Conservation (phyloP, 2,888 invertebrate genomes). For the Meghimatium bilineatum region DNA sequence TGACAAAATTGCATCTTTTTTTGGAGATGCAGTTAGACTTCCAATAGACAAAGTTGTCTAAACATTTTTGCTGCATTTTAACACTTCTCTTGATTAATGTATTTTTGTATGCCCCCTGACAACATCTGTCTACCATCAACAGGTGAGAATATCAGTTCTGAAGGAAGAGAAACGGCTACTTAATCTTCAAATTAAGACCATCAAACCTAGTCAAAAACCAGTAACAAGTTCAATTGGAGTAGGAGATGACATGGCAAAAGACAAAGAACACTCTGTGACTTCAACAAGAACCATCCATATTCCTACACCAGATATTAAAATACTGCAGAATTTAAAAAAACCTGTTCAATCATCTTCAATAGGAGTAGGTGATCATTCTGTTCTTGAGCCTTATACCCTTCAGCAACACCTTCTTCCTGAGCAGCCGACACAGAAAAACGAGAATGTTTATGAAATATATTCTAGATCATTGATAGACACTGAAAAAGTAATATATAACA, state of each 20-base stretch:
- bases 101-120: no score
- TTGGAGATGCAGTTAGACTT: no score
- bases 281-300: slow-evolving; percentile 12
- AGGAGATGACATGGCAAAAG: slow-evolving; percentile 63
- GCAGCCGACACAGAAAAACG: slow-evolving; percentile 60
- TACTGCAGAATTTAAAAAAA: slow-evolving; percentile 55
- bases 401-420: slow-evolving; percentile 65
- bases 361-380: slow-evolving; percentile 72
- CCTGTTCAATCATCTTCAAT: slow-evolving; percentile 62
- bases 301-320: slow-evolving; percentile 25
- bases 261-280: slow-evolving; percentile 25
- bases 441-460: slow-evolving; percentile 38
- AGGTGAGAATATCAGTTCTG: slow-evolving; percentile 80
- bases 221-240: slow-evolving; percentile 67
- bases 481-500: background rate
- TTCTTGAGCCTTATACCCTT: slow-evolving; percentile 66
- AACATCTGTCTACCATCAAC: background rate
- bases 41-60: no score
- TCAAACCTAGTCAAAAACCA: slow-evolving; percentile 55
- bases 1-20: no score
- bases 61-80: no score
- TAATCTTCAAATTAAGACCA: slow-evolving; percentile 80
- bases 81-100: no score
- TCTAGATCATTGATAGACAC: background rate
- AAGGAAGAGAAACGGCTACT: slow-evolving; percentile 86